Conservation (phyloP, 1,140 invertebrate species). For the Trinorchestia longiramus region DNA sequence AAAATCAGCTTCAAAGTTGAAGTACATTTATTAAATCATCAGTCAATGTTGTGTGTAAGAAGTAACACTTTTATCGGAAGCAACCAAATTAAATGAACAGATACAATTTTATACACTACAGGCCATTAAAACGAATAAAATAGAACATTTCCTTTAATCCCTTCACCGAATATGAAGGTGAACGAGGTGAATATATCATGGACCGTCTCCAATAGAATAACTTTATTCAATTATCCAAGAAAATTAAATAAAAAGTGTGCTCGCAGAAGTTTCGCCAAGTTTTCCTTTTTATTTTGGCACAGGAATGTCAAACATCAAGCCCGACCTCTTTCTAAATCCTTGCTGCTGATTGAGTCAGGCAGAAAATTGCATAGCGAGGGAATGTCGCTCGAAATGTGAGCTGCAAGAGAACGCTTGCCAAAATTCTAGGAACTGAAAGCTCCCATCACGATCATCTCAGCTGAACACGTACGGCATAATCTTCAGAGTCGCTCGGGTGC, state of each 20-base stretch:
- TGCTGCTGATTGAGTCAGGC: conserved; percentile 37
- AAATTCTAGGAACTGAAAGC: conserved; percentile 8
- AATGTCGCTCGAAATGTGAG: conserved; percentile 9
- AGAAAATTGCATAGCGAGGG: conserved; percentile 9
- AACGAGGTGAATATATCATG: neutral
- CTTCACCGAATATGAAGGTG: neutral
- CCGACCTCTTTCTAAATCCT: neutral
- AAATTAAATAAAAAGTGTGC: neutral
- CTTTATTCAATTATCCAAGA: neutral
- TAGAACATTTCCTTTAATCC: neutral
- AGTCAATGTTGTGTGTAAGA: too few species aligned
- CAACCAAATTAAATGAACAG: too few species aligned
- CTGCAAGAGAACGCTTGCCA: neutral
- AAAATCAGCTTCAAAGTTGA: too few species aligned
- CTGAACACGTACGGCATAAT: neutral
- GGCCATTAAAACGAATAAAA: too few species aligned
- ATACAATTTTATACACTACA: too few species aligned
- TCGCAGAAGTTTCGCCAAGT: neutral
- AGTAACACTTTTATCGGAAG: too few species aligned
- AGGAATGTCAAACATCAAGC: neutral
- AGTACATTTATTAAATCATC: too few species aligned
- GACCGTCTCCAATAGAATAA: neutral
- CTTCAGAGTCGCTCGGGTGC: neutral
- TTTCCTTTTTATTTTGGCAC: neutral
- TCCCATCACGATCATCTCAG: neutral